These are phyloP conservation scores for Tholera decimalis DNA, from an alignment of 2,888 invertebrate genomes.

Conservation along the genomic window DNA sequence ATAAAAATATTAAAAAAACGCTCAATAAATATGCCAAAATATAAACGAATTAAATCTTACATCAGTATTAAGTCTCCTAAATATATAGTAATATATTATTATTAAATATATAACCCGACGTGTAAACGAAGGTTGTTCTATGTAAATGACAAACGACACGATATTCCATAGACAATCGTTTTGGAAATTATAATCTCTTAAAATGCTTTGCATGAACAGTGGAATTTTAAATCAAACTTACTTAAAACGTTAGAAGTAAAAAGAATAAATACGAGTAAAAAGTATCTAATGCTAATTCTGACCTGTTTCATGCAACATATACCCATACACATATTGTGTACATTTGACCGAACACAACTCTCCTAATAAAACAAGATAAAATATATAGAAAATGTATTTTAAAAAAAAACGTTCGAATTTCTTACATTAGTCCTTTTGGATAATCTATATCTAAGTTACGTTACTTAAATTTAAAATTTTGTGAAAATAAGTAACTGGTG, in stretches of 20 bases:
- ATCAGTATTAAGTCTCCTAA: slow-evolving; percentile 51
- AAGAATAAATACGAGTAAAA: neutral
- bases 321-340: neutral
- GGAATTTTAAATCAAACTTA: neutral
- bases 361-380: slow-evolving; percentile 10
- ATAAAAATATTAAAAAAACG: slow-evolving; percentile 7
- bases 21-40: slow-evolving; percentile 52
- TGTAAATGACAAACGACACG: slow-evolving; percentile 55
- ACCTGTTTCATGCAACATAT: slow-evolving; percentile 1
- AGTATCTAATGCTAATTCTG: neutral
- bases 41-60: slow-evolving; percentile 31
- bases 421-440: slow-evolving; percentile 54
- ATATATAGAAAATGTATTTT: slow-evolving; percentile 28
- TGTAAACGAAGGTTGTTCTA: slow-evolving; percentile 57
- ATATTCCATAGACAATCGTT: neutral
- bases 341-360: neutral
- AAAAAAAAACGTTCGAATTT: slow-evolving; percentile 52
- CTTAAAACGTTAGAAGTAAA: neutral
- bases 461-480: slow-evolving; percentile 34
- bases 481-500: slow-evolving; percentile 41
- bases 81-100: slow-evolving; percentile 44
- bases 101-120: slow-evolving; percentile 27
- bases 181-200: slow-evolving; percentile 21
- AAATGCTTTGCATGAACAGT: neutral
- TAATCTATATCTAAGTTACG: slow-evolving; percentile 46